Conservation (phyloP, 2,888 invertebrate species). For the Pemphredon lugubris region DNA sequence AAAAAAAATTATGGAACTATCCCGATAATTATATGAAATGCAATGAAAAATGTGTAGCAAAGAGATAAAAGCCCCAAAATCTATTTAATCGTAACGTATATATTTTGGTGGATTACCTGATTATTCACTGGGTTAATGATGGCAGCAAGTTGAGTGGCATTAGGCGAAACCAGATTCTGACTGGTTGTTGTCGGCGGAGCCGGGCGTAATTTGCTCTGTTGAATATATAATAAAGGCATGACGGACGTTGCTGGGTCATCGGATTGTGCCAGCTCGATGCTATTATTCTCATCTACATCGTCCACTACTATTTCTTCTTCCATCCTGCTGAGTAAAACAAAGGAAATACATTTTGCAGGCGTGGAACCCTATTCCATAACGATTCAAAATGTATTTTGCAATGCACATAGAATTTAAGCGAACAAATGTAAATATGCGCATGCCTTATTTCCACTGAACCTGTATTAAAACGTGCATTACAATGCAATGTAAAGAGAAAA, state of each 20-base stretch:
- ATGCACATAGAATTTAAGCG: neutral
- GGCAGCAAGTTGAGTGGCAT: constrained; percentile 72
- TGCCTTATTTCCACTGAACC: too few species aligned
- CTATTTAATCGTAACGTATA: neutral
- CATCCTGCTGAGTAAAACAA: constrained; percentile 66
- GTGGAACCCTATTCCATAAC: neutral
- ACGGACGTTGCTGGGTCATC: constrained; percentile 71
- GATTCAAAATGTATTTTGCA: neutral
- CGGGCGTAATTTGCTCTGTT: constrained; percentile 73
- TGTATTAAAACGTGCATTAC: too few species aligned
- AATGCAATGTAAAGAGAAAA: neutral
- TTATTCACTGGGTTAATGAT: constrained; percentile 76
- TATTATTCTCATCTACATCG: constrained; percentile 69
- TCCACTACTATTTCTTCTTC: constrained; percentile 77
- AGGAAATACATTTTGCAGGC: neutral
- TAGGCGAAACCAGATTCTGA: constrained; percentile 71
- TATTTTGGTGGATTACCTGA: constrained; percentile 65
- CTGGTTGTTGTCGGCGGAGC: constrained; percentile 67
- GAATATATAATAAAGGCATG: constrained; percentile 77
- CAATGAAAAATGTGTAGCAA: neutral
- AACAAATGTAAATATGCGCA: too few species aligned
- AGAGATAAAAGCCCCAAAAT: neutral
- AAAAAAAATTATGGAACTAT: constrained; percentile 7
- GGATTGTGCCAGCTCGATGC: constrained; percentile 57
- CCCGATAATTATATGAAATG: neutral